phyloP scores from a whole-genome alignment of 1,140 invertebrate genomes.

The Microvelia longipes region DNA sequence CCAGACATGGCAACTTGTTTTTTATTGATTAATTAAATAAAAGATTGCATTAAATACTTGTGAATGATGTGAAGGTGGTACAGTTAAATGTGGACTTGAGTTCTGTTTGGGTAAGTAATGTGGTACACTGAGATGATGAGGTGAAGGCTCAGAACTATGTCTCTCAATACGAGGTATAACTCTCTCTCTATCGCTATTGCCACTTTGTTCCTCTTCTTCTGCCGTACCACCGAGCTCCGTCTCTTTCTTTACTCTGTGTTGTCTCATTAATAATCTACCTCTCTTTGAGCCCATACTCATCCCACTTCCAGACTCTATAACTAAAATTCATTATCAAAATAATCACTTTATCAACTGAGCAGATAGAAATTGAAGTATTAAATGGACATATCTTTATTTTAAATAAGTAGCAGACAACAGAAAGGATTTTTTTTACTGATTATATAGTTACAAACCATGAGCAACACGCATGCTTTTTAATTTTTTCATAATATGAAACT shows the following conservation, averaged over 20 bases:
- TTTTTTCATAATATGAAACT: too few relatives aligned
- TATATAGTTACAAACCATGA: too few relatives aligned
- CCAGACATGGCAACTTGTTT: too few relatives aligned
- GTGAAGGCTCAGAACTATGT: slow-evolving; percentile 39
- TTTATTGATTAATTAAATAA: too few relatives aligned
- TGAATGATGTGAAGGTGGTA: slow-evolving; percentile 17
- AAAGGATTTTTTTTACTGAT: too few relatives aligned
- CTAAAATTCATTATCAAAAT: too few relatives aligned
- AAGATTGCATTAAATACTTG: too few relatives aligned
- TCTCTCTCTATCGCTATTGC: background rate
- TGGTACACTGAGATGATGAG: slow-evolving; percentile 42
- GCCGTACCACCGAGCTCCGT: slow-evolving; percentile 16
- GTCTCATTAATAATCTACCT: slow-evolving; percentile 43
- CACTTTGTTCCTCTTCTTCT: background rate
- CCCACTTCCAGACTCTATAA: background rate
- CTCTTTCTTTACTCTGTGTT: slow-evolving; percentile 47
- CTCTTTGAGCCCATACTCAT: slow-evolving; percentile 36
- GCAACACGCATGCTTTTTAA: too few relatives aligned
- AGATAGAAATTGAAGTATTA: too few relatives aligned
- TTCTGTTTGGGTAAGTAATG: slow-evolving; percentile 46
- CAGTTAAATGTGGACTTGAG: slow-evolving; percentile 42
- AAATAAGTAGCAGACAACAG: too few relatives aligned
- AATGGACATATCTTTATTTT: too few relatives aligned
- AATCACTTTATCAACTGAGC: too few relatives aligned
- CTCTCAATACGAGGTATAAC: slow-evolving; percentile 32